Base-by-base conservation (phyloP, 2,888 invertebrate species). In the Proisotoma minuta region DNA sequence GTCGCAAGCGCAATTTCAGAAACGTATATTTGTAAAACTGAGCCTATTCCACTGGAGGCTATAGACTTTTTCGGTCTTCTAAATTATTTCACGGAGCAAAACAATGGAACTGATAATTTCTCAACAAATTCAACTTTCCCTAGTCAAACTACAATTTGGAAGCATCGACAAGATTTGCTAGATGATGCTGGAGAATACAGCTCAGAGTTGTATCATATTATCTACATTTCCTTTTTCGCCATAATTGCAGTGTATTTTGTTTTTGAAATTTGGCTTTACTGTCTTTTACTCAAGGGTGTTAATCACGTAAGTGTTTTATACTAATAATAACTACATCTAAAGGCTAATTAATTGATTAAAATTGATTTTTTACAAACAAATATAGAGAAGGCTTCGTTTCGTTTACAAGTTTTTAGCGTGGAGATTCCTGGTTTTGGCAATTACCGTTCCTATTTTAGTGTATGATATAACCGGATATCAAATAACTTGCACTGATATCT, bases 211-310 rank as follows among this genome's bases (percentile, higher is more conserved):
- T 63, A 63, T 48, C 62, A 67, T 54, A 43, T 57, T 12, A 60
- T 64, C 24, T 64, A 67, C 62, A 48, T 64, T 18, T 4, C 51
- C 23, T 26, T 51, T 3, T 48, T 63, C 8, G 39, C 62, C 29
- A 34, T 64, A 3, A 48, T 64, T 10, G 64, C 62, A 20, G 53
- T 53, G 5, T 67, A 62, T 28, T 52, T 64, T 8, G 64, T 67
- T 15, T 40, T 64, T 8, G 67, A 67, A 50, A 64, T 64, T 39
- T 64, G 64, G 64, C 57, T 64, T 15, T 67, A 61, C 28, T 67
- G 64, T 50, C 57, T 64, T 18, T 47, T 67, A n/a, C 51, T 64
- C 49, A 57, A 59, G 34, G 67, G 62, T 3, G 20, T 59, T n/a
- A 62, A 59, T 15, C 57, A 64, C 62, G 67, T 64, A 57, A 52